phyloP scores from a whole-genome alignment of 1,140 invertebrate genomes.

The Drosophila quadrilineata region DNA sequence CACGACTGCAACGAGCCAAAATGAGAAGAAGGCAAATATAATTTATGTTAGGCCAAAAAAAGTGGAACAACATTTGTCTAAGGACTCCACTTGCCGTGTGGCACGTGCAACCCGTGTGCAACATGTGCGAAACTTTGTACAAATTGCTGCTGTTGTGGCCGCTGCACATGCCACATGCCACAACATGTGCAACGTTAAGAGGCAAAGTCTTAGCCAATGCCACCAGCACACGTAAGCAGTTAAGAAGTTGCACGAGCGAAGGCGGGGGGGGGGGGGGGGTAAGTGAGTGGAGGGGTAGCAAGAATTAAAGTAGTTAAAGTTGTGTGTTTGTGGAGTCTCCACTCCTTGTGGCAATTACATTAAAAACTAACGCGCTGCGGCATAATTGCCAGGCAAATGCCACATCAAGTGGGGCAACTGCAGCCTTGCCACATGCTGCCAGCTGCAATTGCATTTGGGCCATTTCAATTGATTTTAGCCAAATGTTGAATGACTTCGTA shows the following conservation, averaged over 20 bases:
- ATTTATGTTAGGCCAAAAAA: slow-evolving; percentile 53
- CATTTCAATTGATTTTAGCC: slow-evolving; percentile 25
- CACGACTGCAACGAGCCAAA: slow-evolving; percentile 10
- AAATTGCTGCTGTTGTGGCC: slow-evolving; percentile 37
- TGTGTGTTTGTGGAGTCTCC: too few species aligned
- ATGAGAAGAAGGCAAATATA: slow-evolving; percentile 40
- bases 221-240: slow-evolving; percentile 58
- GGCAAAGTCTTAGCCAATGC: background rate
- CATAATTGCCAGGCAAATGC: slow-evolving; percentile 35
- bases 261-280: too few species aligned
- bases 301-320: slow-evolving; percentile 33
- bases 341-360: slow-evolving; percentile 25
- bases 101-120: slow-evolving; percentile 53
- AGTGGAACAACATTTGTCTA: slow-evolving; percentile 38
- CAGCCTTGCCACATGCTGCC: slow-evolving; percentile 1
- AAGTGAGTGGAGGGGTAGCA: background rate
- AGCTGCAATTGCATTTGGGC: background rate
- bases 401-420: slow-evolving; percentile 11
- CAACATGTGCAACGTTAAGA: slow-evolving; percentile 41
- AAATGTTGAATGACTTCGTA: background rate
- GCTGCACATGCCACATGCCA: slow-evolving; percentile 30
- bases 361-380: slow-evolving; percentile 18
- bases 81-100: background rate
- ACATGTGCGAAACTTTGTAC: slow-evolving; percentile 37
- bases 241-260: slow-evolving; percentile 33